Conservation (phyloP, 2,113 vertebrate genomes). For the Dipodomys stephensi region DNA sequence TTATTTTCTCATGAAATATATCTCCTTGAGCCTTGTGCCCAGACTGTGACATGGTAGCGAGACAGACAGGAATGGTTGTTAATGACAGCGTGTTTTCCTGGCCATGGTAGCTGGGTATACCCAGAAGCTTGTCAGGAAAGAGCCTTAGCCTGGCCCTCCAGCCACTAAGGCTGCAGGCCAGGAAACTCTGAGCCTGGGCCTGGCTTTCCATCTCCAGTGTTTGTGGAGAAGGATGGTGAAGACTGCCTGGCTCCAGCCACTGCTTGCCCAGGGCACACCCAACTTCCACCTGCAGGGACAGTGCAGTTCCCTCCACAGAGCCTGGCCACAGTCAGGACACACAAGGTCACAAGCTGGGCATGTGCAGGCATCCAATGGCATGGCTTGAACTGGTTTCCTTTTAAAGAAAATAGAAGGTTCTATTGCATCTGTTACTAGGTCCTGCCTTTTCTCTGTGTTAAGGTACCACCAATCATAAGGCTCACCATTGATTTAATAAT, state of each 20-base stretch:
- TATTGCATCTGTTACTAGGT: not conserved
- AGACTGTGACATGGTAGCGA: not conserved
- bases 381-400: not conserved
- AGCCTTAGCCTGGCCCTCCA: too few species aligned
- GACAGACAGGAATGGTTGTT: not conserved
- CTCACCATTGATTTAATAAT: conserved; percentile 49
- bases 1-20: not conserved
- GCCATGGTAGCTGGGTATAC: not conserved
- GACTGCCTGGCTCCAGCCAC: not conserved
- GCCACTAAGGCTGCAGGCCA: conserved; percentile 53
- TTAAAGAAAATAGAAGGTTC: not conserved
- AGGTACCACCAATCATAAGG: conserved; percentile 2
- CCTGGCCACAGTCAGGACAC: not conserved
- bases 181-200: conserved; percentile 71
- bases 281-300: not conserved
- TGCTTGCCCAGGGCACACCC: not conserved
- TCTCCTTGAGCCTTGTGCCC: not conserved
- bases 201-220: conserved; percentile 20
- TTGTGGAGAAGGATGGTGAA: conserved; percentile 19
- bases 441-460: conserved; percentile 51
- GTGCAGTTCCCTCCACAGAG: not conserved
- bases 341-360: not conserved
- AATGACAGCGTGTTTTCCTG: not conserved
- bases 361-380: not conserved
- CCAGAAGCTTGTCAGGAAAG: not conserved